A percentile compares a stretch with the other conserved stretches of the same genome.
Evolutionary conservation across 2,113 vertebrate genomes (phyloP).

Genomic region (Procavia capensis): DNA sequence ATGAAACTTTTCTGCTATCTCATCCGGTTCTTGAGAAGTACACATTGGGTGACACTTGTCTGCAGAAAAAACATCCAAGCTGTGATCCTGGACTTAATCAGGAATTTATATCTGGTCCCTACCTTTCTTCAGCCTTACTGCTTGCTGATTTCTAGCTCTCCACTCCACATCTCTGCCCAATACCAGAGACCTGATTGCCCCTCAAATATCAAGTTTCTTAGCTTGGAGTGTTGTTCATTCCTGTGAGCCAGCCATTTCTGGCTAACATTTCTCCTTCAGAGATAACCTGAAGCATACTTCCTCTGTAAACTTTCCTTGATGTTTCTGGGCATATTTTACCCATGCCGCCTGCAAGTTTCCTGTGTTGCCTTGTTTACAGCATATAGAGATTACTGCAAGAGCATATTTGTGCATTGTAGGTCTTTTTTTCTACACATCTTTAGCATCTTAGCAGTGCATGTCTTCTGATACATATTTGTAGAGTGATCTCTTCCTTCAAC

Average conservation of each 20-base stretch:
- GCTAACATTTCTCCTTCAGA: neutral
- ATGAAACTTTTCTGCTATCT: neutral
- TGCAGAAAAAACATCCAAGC: neutral
- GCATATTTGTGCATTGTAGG: neutral
- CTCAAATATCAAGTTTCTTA: neutral
- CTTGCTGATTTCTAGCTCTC: neutral
- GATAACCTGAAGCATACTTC: neutral
- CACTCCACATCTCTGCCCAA: neutral
- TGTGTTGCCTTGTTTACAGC: neutral
- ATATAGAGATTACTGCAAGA: neutral
- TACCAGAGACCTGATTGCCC: neutral
- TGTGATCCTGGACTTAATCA: neutral
- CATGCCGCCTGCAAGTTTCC: neutral
- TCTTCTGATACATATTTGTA: neutral
- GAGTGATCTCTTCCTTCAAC: neutral
- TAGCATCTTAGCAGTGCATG: neutral
- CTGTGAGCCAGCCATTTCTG: neutral
- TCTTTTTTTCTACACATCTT: neutral
- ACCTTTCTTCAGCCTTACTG: neutral
- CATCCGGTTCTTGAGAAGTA: neutral
- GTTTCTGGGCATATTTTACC: neutral
- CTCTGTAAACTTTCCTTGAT: neutral
- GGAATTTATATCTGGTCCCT: neutral
- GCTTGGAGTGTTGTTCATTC: neutral
- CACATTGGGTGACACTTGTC: neutral